Conservation (phyloP, 2,888 invertebrate genomes). For the Altica lythri region DNA sequence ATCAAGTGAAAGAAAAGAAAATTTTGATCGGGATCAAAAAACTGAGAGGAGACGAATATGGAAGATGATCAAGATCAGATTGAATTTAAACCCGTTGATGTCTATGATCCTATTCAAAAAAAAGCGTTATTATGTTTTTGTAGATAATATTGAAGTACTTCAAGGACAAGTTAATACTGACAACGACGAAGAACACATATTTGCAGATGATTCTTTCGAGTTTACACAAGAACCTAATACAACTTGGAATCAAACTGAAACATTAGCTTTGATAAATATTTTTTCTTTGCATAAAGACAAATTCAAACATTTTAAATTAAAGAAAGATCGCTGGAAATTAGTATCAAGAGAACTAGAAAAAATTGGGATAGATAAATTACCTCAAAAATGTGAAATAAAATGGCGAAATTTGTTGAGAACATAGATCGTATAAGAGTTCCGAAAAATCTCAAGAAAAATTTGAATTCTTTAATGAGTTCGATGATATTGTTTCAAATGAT, state of each 20-base stretch:
- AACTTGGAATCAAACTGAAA: slow-evolving; percentile 29
- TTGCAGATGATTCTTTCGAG: not conserved
- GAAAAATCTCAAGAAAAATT: slow-evolving; percentile 27
- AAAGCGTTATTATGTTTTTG: slow-evolving; percentile 15
- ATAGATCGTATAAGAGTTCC: slow-evolving; percentile 21
- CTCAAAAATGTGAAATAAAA: slow-evolving; percentile 31
- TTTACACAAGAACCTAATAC: slow-evolving; percentile 14
- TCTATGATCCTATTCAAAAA: slow-evolving; percentile 21
- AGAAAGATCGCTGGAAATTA: slow-evolving; percentile 26
- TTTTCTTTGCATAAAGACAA: slow-evolving; percentile 28
- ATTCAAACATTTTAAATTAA: slow-evolving; percentile 25
- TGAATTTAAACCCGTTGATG: slow-evolving; percentile 25
- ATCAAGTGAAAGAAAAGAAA: slow-evolving; percentile 14
- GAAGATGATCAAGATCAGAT: slow-evolving; percentile 31
- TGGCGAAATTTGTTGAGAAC: slow-evolving; percentile 29
- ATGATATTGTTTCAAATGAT: slow-evolving; percentile 28
- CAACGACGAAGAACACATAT: slow-evolving; percentile 17
- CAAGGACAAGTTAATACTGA: slow-evolving; percentile 2
- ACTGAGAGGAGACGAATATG: slow-evolving; percentile 21
- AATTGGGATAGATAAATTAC: slow-evolving; percentile 31
- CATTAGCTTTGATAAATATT: slow-evolving; percentile 30
- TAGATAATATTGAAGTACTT: slow-evolving; percentile 10
- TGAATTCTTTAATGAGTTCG: slow-evolving; percentile 29
- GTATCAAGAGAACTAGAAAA: slow-evolving; percentile 25
- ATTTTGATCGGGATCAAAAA: slow-evolving; percentile 6